Base-by-base conservation (phyloP, 2,113 vertebrate genomes). In the Cololabis saira region DNA sequence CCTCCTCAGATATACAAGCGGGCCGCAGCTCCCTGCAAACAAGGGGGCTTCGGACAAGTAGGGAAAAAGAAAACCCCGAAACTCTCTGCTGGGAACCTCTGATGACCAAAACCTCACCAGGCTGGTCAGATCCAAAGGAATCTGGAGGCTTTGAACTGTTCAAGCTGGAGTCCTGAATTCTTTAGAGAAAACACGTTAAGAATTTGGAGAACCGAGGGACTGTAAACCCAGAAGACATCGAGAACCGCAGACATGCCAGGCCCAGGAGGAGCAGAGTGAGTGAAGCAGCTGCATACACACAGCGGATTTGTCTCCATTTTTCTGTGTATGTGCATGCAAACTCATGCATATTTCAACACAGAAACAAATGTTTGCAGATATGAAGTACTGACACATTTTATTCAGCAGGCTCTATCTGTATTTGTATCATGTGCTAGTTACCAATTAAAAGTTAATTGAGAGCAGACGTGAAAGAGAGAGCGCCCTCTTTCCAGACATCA, bases 261-360 rank as follows among this genome's bases (percentile, higher is more conserved):
- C 48, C 58, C 87, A 42, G 83, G 75, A 76, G 77, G 77, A 80
- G 47, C 85, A 74, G 89, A 90, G 89, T 92, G 85, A 91, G 89
- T 85, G 41, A 24, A 80, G 64, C 80, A 72, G 77, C 75, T 85
- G 72, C 61, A 51, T 69, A 5, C 24, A 27, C 24, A 27, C 24
- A 27, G 24, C 24, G 24, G 24, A 15, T 33, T 45, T 33, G 0
- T 52, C 6, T 37, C 33, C 10, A 30, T 3, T 2, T 27, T 3
- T 27, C 24, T 27, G 24, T 3, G 24, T 27, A 27, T 5, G 24
- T 27, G 24, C 24, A 27, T 5, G 24, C 24, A 27, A 27, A 7
- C 19, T 22, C n/a, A 50, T 51, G 48, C 22, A 24, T 42, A 19
- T 67, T 43, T 50, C 1, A 63, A 30, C n/a, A 24, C 1, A 3